Conservation (phyloP, 2,888 invertebrate species). For the Rhaphigaster nebulosa region DNA sequence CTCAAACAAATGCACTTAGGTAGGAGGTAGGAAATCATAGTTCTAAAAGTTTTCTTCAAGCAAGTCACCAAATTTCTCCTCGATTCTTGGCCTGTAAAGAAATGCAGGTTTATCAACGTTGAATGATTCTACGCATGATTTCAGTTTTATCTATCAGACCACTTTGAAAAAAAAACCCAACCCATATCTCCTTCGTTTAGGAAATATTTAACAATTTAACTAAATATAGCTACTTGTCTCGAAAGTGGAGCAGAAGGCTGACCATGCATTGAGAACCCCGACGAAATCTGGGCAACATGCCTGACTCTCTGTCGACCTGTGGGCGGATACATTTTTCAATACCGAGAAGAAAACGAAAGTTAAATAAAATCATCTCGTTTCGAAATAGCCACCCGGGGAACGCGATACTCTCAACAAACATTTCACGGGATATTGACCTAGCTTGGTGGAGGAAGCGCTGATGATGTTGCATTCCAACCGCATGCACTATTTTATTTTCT, state of each 20-base stretch:
- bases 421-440: neutral
- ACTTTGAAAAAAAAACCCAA: too few relatives aligned
- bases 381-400: neutral
- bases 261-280: neutral
- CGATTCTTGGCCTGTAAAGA: too few relatives aligned
- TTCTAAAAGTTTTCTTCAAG: too few relatives aligned
- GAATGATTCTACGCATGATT: neutral
- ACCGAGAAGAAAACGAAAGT: neutral
- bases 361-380: constrained; percentile 16
- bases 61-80: too few relatives aligned
- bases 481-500: neutral
- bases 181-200: neutral
- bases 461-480: neutral
- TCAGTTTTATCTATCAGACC: neutral
- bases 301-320: neutral
- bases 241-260: neutral
- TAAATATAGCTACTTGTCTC: neutral
- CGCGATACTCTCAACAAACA: neutral
- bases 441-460: too few relatives aligned
- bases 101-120: too few relatives aligned
- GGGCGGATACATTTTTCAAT: constrained; percentile 1
- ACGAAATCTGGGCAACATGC: neutral
- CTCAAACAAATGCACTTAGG: too few relatives aligned
- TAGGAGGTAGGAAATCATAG: too few relatives aligned
- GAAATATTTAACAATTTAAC: neutral